These are phyloP conservation scores for Lasioglossum oenotherae DNA, from an alignment of 2,888 invertebrate genomes.

Conservation along the genomic window DNA sequence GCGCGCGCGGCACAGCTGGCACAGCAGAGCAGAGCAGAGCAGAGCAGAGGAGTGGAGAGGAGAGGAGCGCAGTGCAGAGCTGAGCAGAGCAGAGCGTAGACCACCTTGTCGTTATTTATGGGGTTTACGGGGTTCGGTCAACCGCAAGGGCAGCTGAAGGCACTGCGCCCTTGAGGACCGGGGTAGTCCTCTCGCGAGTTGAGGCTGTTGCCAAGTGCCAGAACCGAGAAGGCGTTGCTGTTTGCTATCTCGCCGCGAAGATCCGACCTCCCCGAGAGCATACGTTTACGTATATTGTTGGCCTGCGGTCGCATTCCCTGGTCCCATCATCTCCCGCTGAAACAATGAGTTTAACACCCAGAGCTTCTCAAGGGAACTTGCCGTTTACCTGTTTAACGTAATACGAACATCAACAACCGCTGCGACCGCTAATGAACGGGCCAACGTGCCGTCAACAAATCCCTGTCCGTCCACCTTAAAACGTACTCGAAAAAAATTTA, in stretches of 20 bases:
- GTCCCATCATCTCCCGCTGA: constrained; percentile 65
- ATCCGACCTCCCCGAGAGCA: constrained; percentile 63
- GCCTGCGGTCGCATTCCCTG: constrained; percentile 74
- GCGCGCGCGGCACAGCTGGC: constrained; percentile 61
- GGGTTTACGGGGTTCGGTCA: constrained; percentile 77
- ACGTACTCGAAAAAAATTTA: neutral
- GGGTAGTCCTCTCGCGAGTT: constrained; percentile 57
- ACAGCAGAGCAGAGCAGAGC: constrained; percentile 24
- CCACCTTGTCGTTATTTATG: constrained; percentile 76
- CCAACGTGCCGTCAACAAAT: neutral
- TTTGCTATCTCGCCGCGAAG: constrained; percentile 74
- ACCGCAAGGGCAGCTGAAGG: constrained; percentile 76
- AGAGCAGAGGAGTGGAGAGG: neutral
- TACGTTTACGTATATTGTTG: constrained; percentile 78
- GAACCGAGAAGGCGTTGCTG: constrained; percentile 74
- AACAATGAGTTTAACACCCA: constrained; percentile 67
- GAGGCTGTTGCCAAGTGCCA: constrained; percentile 73
- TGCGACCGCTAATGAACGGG: constrained; percentile 48
- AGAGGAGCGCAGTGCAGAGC: neutral
- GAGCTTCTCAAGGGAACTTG: constrained; percentile 58
- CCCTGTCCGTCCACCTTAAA: neutral
- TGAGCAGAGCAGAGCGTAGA: constrained; percentile 24
- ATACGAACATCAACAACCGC: constrained; percentile 56
- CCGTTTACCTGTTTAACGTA: constrained; percentile 64
- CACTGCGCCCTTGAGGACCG: constrained; percentile 73